Conservation (phyloP, 2,888 invertebrate species). For the Glyphotaelius pellucidus region DNA sequence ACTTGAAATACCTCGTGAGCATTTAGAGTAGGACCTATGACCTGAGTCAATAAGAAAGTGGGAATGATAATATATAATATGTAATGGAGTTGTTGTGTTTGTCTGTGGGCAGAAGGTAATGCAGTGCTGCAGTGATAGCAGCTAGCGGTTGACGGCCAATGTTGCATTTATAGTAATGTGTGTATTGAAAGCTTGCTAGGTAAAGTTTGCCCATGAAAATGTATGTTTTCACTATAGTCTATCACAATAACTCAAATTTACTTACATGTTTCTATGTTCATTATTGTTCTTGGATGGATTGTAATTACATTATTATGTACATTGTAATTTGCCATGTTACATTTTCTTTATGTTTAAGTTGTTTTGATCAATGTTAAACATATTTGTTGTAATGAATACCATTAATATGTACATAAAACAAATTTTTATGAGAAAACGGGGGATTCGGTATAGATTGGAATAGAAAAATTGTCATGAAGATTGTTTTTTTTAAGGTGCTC, state of each 20-base stretch:
- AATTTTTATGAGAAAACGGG: constrained; percentile 12
- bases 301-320: constrained; percentile 35
- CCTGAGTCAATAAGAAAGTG: background rate
- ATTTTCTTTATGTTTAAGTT: constrained; percentile 7
- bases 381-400: constrained; percentile 33
- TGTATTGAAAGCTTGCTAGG: constrained; percentile 34
- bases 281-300: constrained; percentile 46
- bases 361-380: constrained; percentile 34
- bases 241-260: constrained; percentile 31
- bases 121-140: background rate
- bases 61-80: background rate
- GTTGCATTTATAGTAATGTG: constrained; percentile 43
- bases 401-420: constrained; percentile 30
- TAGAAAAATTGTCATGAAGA: constrained; percentile 10
- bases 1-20: constrained; percentile 26
- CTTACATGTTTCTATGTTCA: constrained; percentile 14
- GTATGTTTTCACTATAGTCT: constrained; percentile 34
- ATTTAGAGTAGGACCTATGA: constrained; percentile 30
- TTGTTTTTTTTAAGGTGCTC: constrained; percentile 28
- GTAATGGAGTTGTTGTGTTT: background rate
- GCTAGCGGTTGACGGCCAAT: background rate
- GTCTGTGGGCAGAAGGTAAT: background rate
- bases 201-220: constrained; percentile 27
- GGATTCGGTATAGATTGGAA: constrained; percentile 13
- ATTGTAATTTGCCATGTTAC: constrained; percentile 38